Conservation (phyloP, 2,113 vertebrate genomes). For the Capreolus pygargus region DNA sequence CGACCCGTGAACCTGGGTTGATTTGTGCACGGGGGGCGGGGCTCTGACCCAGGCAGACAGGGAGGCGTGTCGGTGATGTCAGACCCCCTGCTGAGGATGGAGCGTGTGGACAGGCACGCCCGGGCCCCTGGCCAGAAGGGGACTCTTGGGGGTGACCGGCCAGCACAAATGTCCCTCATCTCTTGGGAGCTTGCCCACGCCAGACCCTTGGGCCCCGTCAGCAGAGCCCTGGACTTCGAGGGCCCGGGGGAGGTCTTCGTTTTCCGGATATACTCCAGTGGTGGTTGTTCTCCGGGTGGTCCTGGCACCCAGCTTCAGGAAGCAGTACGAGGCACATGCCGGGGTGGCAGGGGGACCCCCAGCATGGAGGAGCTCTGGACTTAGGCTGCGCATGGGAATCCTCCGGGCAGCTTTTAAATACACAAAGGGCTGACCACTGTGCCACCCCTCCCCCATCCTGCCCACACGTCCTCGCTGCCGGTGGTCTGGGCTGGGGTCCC, state of each 20-base stretch:
- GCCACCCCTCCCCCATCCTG: fast-evolving
- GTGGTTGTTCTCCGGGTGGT: not conserved
- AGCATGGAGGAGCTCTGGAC: not conserved
- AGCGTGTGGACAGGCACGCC: no score
- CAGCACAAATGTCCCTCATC: fast-evolving
- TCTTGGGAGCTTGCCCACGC: not conserved
- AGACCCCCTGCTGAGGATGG: not conserved
- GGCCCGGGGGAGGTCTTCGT: not conserved
- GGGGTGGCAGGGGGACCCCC: fast-evolving
- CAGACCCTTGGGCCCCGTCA: not conserved
- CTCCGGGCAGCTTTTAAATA: not conserved
- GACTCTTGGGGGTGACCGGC: no score
- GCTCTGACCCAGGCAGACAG: not conserved
- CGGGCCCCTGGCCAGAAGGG: not conserved
- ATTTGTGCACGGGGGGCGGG: fast-evolving
- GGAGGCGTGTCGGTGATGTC: not conserved
- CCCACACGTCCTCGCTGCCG: not conserved
- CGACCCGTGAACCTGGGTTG: not conserved
- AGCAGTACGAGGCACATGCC: not conserved
- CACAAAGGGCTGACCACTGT: not conserved
- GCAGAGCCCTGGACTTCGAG: not conserved
- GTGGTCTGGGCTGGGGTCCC: not conserved
- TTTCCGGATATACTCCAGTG: not conserved
- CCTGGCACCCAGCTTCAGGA: not conserved
- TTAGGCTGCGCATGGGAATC: not conserved